Conservation (phyloP, 2,797 vertebrate genomes). For the Enoplosus armatus region DNA sequence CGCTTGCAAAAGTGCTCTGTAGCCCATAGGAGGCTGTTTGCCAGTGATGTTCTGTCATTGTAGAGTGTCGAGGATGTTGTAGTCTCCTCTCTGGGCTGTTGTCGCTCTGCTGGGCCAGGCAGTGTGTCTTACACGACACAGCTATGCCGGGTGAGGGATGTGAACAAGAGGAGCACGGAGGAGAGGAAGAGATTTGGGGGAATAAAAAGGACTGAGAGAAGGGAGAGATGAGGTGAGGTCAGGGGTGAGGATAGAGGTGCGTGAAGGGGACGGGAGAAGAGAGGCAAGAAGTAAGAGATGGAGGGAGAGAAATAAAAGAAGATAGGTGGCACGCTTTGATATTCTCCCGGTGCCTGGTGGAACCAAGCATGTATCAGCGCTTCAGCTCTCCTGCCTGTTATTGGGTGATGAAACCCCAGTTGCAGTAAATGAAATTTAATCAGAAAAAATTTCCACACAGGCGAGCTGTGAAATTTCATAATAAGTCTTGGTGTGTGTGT, state of each 20-base stretch:
- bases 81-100: slow-evolving; percentile 47
- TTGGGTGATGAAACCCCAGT: slow-evolving; percentile 76
- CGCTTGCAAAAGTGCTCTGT: slow-evolving; percentile 11
- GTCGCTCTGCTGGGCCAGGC: slow-evolving; percentile 37
- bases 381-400: slow-evolving; percentile 58
- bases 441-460: slow-evolving; percentile 67
- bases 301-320: slow-evolving; percentile 28
- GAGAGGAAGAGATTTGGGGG: slow-evolving; percentile 28
- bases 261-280: slow-evolving; percentile 24
- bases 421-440: slow-evolving; percentile 77
- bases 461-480: slow-evolving; percentile 66
- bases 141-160: slow-evolving; percentile 24
- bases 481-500: slow-evolving; percentile 47
- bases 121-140: slow-evolving; percentile 46
- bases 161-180: slow-evolving; percentile 16
- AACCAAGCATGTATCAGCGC: slow-evolving; percentile 55
- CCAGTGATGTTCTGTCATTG: slow-evolving; percentile 46
- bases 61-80: slow-evolving; percentile 25
- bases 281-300: slow-evolving; percentile 27
- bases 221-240: slow-evolving; percentile 26
- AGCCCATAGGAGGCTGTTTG: slow-evolving; percentile 33
- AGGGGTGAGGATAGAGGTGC: slow-evolving; percentile 15
- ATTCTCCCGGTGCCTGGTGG: slow-evolving; percentile 56
- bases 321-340: slow-evolving; percentile 62
- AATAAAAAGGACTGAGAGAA: slow-evolving; percentile 29